A percentile compares a stretch with the other conserved stretches of the same genome.
Evolutionary conservation across 2,797 vertebrate species (phyloP).

Genomic region (Linurgus olivaceus): DNA sequence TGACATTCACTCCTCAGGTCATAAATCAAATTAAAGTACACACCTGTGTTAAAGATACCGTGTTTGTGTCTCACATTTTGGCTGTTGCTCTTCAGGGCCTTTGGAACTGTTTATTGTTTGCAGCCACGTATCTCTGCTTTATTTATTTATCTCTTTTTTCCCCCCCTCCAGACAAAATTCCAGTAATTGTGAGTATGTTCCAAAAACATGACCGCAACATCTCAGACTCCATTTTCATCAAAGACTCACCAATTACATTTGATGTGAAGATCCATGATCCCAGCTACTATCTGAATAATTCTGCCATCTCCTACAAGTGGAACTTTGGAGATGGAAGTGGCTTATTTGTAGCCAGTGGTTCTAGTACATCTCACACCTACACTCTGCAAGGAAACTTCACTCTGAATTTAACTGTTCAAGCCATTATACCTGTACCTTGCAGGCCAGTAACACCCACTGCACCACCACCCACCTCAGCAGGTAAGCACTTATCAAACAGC

Average conservation of each 20-base stretch:
- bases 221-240: constrained; percentile 84
- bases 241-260: constrained; percentile 84
- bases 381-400: constrained; percentile 79
- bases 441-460: constrained; percentile 64
- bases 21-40: background rate
- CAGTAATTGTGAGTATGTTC: constrained; percentile 83
- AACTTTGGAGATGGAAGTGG: constrained; percentile 86
- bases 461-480: constrained; percentile 33
- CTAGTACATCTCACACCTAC: constrained; percentile 85
- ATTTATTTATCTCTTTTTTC: background rate
- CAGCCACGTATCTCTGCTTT: background rate
- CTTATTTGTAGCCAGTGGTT: constrained; percentile 72
- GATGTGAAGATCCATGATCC: constrained; percentile 88
- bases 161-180: constrained; percentile 84
- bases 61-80: background rate
- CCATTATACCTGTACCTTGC: constrained; percentile 83
- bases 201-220: constrained; percentile 87
- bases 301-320: constrained; percentile 88
- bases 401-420: constrained; percentile 86
- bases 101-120: background rate
- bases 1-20: background rate
- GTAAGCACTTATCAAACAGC: constrained; percentile 43
- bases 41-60: background rate
- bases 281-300: constrained; percentile 86
- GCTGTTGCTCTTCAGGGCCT: background rate